Conservation (phyloP, 2,113 vertebrate genomes). For the Lontra canadensis region DNA sequence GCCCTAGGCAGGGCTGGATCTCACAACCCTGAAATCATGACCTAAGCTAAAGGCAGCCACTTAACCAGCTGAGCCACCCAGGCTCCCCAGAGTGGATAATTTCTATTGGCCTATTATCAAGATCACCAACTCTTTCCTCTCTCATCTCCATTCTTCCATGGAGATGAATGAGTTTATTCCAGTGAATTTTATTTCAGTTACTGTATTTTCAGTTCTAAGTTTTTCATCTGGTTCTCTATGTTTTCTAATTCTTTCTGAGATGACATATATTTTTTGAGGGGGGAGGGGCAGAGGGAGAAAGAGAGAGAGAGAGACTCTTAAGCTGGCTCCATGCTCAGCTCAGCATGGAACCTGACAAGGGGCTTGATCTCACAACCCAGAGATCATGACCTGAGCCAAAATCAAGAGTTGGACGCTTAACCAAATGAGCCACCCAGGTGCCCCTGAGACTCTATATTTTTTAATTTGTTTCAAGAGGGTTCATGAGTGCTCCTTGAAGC, state of each 20-base stretch:
- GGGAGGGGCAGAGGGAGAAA: too few species aligned
- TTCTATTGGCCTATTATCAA: neutral
- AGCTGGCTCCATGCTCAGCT: too few species aligned
- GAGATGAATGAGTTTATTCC: neutral
- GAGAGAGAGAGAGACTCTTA: too few species aligned
- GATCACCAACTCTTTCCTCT: neutral
- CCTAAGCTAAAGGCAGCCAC: too few species aligned
- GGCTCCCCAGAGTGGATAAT: neutral
- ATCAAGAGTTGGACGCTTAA: too few species aligned
- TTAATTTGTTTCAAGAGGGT: neutral
- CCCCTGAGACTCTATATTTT: neutral
- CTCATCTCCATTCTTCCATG: neutral
- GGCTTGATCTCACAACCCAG: too few species aligned
- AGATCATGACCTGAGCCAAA: too few species aligned
- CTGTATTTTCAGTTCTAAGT: neutral
- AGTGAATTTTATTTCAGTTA: slow-evolving; percentile 16
- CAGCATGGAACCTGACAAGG: too few species aligned
- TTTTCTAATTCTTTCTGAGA: neutral
- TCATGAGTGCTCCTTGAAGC: neutral
- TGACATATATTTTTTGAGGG: neutral
- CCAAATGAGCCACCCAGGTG: too few species aligned
- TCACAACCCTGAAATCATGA: too few species aligned
- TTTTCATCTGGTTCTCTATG: neutral
- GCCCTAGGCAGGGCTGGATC: too few species aligned
- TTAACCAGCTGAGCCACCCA: too few species aligned